Evolutionary conservation across 2,113 vertebrate species (phyloP).

Genomic region (Solenodon paradoxus): DNA sequence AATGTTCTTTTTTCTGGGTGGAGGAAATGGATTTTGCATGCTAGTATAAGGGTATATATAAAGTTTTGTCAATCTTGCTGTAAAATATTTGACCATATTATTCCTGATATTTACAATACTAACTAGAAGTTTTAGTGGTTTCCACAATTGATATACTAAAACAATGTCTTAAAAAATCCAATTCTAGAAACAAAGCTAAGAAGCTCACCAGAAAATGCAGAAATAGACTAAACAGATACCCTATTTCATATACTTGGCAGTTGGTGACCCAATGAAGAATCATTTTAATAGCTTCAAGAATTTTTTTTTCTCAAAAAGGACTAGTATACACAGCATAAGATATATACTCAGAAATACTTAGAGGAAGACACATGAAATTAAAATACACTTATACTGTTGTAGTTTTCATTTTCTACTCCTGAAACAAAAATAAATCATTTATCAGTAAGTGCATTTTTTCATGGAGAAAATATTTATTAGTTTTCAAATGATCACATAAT

Average conservation of each 20-base stretch:
- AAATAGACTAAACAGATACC: slow-evolving; percentile 33
- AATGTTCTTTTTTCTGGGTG: slow-evolving; percentile 13
- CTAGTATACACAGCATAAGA: background rate
- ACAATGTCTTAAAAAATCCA: background rate
- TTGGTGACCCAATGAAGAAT: slow-evolving; percentile 12
- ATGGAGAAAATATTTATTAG: slow-evolving; percentile 79
- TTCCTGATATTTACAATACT: background rate
- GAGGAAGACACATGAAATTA: slow-evolving; percentile 61
- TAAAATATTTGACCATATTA: slow-evolving; percentile 31
- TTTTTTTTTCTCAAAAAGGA: background rate
- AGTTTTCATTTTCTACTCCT: slow-evolving; percentile 76
- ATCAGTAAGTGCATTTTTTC: slow-evolving; percentile 78
- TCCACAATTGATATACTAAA: slow-evolving; percentile 2
- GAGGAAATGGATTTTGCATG: background rate
- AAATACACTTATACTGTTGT: slow-evolving; percentile 63
- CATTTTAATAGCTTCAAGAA: slow-evolving; percentile 5
- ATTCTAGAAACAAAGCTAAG: slow-evolving; percentile 21
- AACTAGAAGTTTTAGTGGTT: background rate
- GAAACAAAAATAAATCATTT: slow-evolving; percentile 79
- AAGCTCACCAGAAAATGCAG: slow-evolving; percentile 20
- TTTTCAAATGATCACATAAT: slow-evolving; percentile 76
- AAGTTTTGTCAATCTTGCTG: slow-evolving; percentile 52
- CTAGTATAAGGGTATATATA: background rate
- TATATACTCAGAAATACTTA: slow-evolving; percentile 57
- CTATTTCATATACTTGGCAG: slow-evolving; percentile 13